Base-by-base conservation (phyloP, 1,140 invertebrate species). In the Eurytemora carolleeae region DNA sequence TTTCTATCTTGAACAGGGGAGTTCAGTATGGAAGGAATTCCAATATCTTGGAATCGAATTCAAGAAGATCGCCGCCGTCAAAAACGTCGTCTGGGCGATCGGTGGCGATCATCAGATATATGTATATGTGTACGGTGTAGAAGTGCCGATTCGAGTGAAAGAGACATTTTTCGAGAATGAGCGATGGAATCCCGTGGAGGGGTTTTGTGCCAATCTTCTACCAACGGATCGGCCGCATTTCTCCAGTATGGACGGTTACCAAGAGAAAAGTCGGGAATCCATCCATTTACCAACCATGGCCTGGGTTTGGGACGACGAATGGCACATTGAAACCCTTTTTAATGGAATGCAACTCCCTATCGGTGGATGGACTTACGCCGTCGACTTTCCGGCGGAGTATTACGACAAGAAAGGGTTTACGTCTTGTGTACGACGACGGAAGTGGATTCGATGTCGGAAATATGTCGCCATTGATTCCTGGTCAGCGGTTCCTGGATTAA, bases 281-380 rank as follows among this genome's bases (percentile, higher is more conserved):
- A 86, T 93, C 54, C 75, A 83, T 66, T 71, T 93, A 22, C 89
- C 89, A 20, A 90, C 87, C 0, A 81, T 88, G 79, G 85, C 87
- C 63, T 91, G 90, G 90, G 82, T 87, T 68, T 92, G 89, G 89
- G 87, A 94, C 74, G 83, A 83, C 2, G 86, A 89, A 66, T 95
- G 90, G 90, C 80, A 86, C 65, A 77, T 92, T 58, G 88, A 93
- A 71, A 78, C 86, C 16, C 86, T 84, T 23, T 75, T 93, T 55
- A 82, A 91, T 72, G 88, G 87, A 2, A 82, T 90, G 68, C 83
- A 84, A 1, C 74, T 92, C 56, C 57, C 24, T 18, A 61, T 63
- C 57, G 65, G 82, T 79, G 80, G 88, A 44, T 94, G 89, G 90
- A 91, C 84, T 24, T 95, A 94, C 76, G 87, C 89, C 22, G 76